Evolutionary conservation across 1,140 invertebrate genomes (phyloP).

Genomic region (Megalonaias nervosa): DNA sequence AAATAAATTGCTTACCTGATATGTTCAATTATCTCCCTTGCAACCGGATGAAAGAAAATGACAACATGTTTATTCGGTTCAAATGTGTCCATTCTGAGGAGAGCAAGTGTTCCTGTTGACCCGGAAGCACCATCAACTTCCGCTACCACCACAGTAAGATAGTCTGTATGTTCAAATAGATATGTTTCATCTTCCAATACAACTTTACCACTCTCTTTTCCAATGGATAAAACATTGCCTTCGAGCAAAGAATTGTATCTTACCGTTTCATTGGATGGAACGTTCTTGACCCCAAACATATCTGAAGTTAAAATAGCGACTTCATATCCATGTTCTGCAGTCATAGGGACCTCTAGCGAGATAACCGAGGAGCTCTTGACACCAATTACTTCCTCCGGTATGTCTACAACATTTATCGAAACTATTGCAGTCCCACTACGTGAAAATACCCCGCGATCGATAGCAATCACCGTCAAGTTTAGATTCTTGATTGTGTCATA

Average conservation of each 20-base stretch:
- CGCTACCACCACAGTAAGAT: slow-evolving; percentile 19
- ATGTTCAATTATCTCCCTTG: slow-evolving; percentile 14
- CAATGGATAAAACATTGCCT: neutral
- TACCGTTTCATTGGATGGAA: neutral
- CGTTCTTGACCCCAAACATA: slow-evolving; percentile 13
- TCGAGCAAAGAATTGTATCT: neutral
- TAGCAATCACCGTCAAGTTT: slow-evolving; percentile 19
- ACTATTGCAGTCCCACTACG: slow-evolving; percentile 9
- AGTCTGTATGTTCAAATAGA: neutral
- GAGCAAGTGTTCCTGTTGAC: slow-evolving; percentile 9
- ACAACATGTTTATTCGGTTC: slow-evolving; percentile 20
- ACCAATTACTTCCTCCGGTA: neutral
- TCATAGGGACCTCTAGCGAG: slow-evolving; percentile 19
- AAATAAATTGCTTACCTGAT: slow-evolving; percentile 15
- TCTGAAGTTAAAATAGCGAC: slow-evolving; percentile 17
- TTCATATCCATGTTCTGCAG: slow-evolving; percentile 5
- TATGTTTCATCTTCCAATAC: neutral
- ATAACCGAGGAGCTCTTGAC: slow-evolving; percentile 2
- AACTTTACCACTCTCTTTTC: slow-evolving; percentile 17
- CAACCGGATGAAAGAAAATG: slow-evolving; percentile 11
- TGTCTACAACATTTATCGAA: slow-evolving; percentile 10
- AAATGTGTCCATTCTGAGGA: slow-evolving; percentile 27
- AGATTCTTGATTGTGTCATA: slow-evolving; percentile 12
- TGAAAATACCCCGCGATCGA: slow-evolving; percentile 20
- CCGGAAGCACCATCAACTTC: neutral